These are phyloP conservation scores for Xiphophorus hellerii DNA, from an alignment of 2,113 vertebrate species.

Conservation along the genomic window DNA sequence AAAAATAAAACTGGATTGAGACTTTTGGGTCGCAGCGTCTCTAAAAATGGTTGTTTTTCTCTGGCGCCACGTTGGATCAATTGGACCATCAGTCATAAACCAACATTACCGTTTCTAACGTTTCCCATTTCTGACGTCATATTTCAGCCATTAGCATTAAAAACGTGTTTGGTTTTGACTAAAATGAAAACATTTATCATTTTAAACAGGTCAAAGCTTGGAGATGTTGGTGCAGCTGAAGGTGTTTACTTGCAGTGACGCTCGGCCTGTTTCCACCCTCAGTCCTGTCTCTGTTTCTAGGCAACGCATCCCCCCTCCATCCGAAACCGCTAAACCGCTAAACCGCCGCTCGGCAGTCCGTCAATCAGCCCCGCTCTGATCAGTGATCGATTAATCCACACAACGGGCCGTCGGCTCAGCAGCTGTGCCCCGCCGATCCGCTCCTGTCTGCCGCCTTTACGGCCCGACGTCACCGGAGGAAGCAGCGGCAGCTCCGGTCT, in stretches of 20 bases:
- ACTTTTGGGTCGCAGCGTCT: too few relatives aligned
- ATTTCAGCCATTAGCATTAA: too few relatives aligned
- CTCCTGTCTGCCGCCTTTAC: constrained; percentile 21
- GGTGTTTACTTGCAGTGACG: constrained; percentile 20
- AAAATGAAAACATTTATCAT: not conserved
- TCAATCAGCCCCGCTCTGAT: constrained; percentile 7
- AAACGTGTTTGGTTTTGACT: not conserved
- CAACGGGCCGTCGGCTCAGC: not conserved
- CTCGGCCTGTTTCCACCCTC: constrained; percentile 39
- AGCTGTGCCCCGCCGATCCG: not conserved
- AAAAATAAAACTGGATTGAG: not conserved
- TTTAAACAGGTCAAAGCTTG: not conserved
- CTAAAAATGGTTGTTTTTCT: not conserved
- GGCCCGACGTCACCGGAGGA: constrained; percentile 38
- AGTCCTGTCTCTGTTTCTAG: constrained; percentile 48
- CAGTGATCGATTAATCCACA: constrained; percentile 1
- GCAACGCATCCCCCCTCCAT: constrained; percentile 60
- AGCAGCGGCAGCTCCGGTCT: not conserved
- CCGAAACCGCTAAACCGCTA: not conserved
- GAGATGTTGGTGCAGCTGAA: not conserved
- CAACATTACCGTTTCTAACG: too few relatives aligned
- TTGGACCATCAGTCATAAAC: too few relatives aligned
- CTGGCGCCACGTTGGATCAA: too few relatives aligned
- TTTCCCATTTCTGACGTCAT: too few relatives aligned
- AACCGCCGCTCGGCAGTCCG: not conserved